These are phyloP conservation scores for Rhabdornis inornatus DNA, from an alignment of 2,113 vertebrate genomes.

Conservation along the genomic window DNA sequence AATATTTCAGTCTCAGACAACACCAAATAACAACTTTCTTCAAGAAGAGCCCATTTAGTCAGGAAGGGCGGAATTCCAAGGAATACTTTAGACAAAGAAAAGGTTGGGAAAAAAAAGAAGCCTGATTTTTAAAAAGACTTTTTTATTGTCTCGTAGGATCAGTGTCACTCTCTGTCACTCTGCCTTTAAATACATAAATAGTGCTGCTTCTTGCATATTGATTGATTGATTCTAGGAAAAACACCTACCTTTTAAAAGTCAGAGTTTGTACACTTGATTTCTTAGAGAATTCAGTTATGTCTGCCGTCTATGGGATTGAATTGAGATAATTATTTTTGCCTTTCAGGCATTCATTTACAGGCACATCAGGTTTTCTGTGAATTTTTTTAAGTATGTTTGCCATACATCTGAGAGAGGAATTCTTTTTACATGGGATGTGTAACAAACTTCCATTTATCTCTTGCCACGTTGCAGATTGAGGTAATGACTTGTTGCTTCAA, in stretches of 20 bases:
- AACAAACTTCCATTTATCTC: neutral
- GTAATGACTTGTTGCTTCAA: neutral
- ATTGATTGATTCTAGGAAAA: neutral
- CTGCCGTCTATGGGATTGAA: neutral
- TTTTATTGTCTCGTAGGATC: neutral
- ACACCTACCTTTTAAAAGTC: neutral
- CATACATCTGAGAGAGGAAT: neutral
- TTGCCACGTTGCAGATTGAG: neutral
- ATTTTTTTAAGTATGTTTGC: neutral
- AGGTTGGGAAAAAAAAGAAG: neutral
- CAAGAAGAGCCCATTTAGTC: neutral
- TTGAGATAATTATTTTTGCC: neutral
- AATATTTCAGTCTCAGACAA: neutral
- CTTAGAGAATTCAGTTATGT: neutral
- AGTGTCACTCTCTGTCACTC: neutral
- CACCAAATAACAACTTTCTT: neutral
- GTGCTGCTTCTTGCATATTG: neutral
- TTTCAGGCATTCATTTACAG: neutral
- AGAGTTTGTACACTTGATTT: slow-evolving; percentile 26
- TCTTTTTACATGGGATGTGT: neutral
- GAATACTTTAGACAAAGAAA: neutral
- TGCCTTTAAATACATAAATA: neutral
- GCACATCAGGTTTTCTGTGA: neutral
- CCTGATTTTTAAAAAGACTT: neutral
- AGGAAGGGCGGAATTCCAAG: neutral